phyloP scores from a whole-genome alignment of 2,888 invertebrate genomes.

The Aelia acuminata region DNA sequence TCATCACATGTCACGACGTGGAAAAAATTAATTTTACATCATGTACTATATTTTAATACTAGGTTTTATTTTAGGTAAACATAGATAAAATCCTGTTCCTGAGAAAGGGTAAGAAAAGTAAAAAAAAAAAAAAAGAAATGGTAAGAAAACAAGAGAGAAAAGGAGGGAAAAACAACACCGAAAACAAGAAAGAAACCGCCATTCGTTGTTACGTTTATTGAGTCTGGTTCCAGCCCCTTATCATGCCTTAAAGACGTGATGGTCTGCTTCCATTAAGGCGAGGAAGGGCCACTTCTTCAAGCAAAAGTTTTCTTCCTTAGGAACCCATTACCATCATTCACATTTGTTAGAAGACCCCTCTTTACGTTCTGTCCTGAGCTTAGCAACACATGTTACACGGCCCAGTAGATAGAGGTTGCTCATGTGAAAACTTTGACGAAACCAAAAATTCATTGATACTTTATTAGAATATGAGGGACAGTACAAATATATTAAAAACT shows the following conservation, averaged over 20 bases:
- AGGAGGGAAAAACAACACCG: not conserved
- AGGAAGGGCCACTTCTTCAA: slow-evolving; percentile 37
- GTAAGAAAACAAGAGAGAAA: not conserved
- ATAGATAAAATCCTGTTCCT: not conserved
- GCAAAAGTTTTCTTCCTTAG: slow-evolving; percentile 44
- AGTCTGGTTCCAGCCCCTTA: slow-evolving; percentile 26
- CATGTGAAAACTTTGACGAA: too few species aligned
- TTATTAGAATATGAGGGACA: not conserved
- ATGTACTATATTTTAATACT: too few species aligned
- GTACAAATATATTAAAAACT: too few species aligned
- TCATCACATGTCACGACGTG: too few species aligned
- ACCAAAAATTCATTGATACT: too few species aligned
- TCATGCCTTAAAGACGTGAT: slow-evolving; percentile 39
- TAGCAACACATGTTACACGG: slow-evolving; percentile 25
- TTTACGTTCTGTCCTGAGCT: not conserved
- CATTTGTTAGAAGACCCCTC: slow-evolving; percentile 14
- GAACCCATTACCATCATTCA: slow-evolving; percentile 46
- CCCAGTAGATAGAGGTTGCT: not conserved
- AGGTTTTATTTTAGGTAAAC: too few species aligned
- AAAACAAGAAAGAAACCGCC: slow-evolving; percentile 29
- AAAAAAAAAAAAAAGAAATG: not conserved
- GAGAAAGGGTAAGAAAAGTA: not conserved
- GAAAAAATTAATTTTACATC: too few species aligned
- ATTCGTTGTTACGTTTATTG: slow-evolving; percentile 29
- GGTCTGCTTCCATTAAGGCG: slow-evolving; percentile 17